phyloP scores from a whole-genome alignment of 2,113 vertebrate genomes.

The Haemorhous mexicanus region DNA sequence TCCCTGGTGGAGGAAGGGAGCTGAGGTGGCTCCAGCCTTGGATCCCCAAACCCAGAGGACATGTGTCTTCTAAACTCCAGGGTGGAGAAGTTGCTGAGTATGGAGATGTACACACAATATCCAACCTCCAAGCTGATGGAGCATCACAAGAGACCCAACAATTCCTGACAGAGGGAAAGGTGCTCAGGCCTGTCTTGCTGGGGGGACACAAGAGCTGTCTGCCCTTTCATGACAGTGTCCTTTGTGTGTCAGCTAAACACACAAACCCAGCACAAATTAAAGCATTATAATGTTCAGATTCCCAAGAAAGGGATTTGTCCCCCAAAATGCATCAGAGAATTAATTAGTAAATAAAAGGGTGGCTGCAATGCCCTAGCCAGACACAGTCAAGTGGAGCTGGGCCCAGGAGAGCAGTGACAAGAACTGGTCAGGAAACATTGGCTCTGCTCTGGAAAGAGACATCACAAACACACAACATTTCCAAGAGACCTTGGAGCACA shows the following conservation, averaged over 20 bases:
- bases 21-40: background rate
- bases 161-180: background rate
- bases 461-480: constrained; percentile 27
- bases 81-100: background rate
- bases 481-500: constrained; percentile 42
- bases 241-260: background rate
- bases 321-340: background rate
- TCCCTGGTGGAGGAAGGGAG: background rate
- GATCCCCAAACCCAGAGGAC: background rate
- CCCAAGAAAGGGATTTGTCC: background rate
- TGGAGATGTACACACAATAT: background rate
- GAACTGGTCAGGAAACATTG: background rate
- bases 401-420: background rate
- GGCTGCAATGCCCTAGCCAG: background rate
- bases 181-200: background rate
- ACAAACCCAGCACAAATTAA: background rate
- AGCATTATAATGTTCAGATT: background rate
- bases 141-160: background rate
- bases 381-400: background rate
- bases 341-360: background rate
- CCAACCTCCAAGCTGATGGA: background rate
- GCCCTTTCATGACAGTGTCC: background rate
- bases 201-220: background rate
- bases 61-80: fast-evolving
- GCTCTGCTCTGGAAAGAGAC: background rate